Conservation (phyloP, 2,113 vertebrate genomes). For the Craseonycteris thonglongyai region DNA sequence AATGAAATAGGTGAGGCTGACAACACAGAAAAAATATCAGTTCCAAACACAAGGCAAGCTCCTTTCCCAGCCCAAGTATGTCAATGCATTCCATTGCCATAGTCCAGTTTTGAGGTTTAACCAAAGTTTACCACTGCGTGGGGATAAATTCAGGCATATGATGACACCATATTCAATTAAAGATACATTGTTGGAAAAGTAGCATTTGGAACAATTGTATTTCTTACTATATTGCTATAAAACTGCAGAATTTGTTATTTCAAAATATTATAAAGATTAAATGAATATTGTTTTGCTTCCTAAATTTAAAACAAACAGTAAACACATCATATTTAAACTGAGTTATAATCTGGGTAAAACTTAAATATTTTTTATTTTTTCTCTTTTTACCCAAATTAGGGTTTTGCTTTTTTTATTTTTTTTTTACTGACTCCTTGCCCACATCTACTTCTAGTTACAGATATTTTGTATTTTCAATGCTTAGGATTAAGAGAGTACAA, state of each 20-base stretch:
- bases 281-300: not conserved
- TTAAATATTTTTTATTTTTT: not conserved
- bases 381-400: not conserved
- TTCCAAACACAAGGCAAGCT: not conserved
- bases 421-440: not conserved
- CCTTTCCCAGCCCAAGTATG: no score
- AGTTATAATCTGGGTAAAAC: not conserved
- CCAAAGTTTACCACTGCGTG: accelerated
- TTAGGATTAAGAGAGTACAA: not conserved
- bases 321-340: not conserved
- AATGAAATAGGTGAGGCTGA: not conserved
- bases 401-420: not conserved
- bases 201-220: not conserved
- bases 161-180: not conserved
- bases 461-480: conserved; percentile 37
- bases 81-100: not conserved
- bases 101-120: not conserved
- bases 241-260: not conserved
- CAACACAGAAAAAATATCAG: not conserved
- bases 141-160: not conserved
- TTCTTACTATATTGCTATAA: not conserved
- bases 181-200: not conserved
- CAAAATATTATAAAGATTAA: not conserved
- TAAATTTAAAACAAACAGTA: not conserved
- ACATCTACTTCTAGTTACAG: not conserved